Evolutionary conservation across 2,888 invertebrate genomes (phyloP).

Genomic region (Schizaphis graminum): DNA sequence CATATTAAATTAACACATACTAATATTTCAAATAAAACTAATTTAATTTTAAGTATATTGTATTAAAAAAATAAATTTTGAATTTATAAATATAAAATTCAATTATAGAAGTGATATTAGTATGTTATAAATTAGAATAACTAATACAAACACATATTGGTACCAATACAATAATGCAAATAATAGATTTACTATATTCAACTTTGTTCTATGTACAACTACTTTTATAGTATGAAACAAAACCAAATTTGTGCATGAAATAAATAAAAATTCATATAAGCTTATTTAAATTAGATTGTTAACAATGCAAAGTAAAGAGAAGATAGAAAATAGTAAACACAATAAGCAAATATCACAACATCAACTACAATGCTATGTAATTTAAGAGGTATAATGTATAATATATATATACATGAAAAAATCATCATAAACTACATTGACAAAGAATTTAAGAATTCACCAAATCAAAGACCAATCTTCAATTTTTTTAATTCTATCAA

Average conservation of each 20-base stretch:
- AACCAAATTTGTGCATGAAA: not conserved
- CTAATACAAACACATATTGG: not conserved
- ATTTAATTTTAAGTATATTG: not conserved
- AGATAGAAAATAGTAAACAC: not conserved
- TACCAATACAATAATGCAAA: not conserved
- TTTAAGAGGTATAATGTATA: not conserved
- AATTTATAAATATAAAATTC: not conserved
- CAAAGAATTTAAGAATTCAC: conserved; percentile 24
- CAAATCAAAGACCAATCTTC: conserved; percentile 11
- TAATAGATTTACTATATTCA: not conserved
- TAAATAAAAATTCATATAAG: not conserved
- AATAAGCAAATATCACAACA: conserved; percentile 38
- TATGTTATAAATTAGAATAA: not conserved
- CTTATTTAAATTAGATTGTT: not conserved
- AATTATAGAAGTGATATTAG: not conserved
- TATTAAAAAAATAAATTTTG: not conserved
- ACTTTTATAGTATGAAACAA: not conserved
- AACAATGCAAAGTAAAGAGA: conserved; percentile 47
- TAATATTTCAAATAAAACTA: not conserved
- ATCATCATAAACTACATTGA: not conserved
- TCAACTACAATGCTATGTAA: conserved; percentile 31
- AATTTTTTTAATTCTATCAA: conserved; percentile 19
- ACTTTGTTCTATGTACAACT: not conserved
- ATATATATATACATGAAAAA: not conserved
- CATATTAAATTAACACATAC: not conserved